Base-by-base conservation (phyloP, 2,888 invertebrate genomes). In the Bhutanitis thaidina region DNA sequence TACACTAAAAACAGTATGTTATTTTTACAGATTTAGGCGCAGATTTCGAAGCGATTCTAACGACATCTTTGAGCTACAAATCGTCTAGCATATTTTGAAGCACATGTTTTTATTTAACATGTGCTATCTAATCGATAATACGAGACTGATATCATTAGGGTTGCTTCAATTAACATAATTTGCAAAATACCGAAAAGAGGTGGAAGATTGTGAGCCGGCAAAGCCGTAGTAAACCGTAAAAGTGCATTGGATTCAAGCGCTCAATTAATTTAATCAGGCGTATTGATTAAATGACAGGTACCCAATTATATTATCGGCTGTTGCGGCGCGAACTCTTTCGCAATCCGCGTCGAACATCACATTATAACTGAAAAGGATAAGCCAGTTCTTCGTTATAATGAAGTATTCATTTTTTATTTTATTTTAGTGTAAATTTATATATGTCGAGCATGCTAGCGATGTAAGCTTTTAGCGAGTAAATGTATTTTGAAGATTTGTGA, bases 281-380 rank as follows among this genome's bases (percentile, higher is more conserved):
- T 78, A 80, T 84, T 85, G 85, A 85, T 85, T 84, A 86, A 83
- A 83, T 80, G 78, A 84, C 84, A 82, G 77, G 72, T 77, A 75
- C 72, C 81, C 84, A 84, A 85, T 87, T 84, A 85, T 81, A 84
- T 81, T 80, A 84, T 82, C 74, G 74, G 63, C 62, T 61, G 66
- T 15, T 43, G 63, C 71, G 66, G 71, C 69, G 71, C 59, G 68
- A 64, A 65, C 62, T 73, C 67, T 65, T 74, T 69, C 29, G 37
- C 30, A 43, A 16, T 43, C 10, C 16, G n/a, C 32, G 16, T 8
- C 16, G 16, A 7, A 4, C 5, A 8, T 16, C 20, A 43, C 39
- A 47, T 47, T 44, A 35, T 43, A 43, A 46, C 47, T 40, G 25
- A 12, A 39, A 13, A 7, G 2, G 5, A 8, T 27, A 7, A 37